phyloP scores from a whole-genome alignment of 2,888 invertebrate species.

The Brenthis daphne region DNA sequence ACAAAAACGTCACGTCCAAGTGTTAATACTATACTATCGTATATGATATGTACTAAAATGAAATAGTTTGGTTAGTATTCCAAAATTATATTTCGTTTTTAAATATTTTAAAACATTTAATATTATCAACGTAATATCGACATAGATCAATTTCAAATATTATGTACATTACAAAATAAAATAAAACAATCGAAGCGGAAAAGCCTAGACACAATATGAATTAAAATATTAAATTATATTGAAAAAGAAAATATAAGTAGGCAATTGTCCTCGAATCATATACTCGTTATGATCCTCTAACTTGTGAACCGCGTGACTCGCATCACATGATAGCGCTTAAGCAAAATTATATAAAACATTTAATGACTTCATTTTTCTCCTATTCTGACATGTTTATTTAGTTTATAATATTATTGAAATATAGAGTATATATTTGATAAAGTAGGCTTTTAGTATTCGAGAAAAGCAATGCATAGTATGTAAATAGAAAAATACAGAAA shows the following conservation, averaged over 20 bases:
- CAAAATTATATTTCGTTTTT: neutral
- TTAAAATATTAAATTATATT: too few species aligned
- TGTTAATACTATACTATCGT: conserved; percentile 12
- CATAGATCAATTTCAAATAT: too few species aligned
- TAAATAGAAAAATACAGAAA: too few species aligned
- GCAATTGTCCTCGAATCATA: neutral
- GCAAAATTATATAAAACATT: conserved; percentile 5
- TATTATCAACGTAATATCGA: too few species aligned
- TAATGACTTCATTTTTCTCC: neutral
- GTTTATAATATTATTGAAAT: neutral
- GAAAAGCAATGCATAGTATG: too few species aligned
- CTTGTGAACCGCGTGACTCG: conserved; percentile 35
- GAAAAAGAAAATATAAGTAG: neutral
- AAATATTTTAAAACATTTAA: too few species aligned
- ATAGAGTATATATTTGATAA: too few species aligned
- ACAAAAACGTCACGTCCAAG: conserved; percentile 16
- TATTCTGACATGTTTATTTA: neutral
- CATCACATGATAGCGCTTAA: conserved; percentile 30
- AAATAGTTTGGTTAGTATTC: conserved; percentile 1
- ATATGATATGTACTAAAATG: conserved; percentile 10
- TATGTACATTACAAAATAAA: too few species aligned
- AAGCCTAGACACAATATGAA: too few species aligned
- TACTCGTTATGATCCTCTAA: conserved; percentile 8
- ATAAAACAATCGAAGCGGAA: too few species aligned
- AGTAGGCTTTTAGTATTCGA: too few species aligned